A percentile compares a stretch with the other conserved stretches of the same genome.
phyloP scores from a whole-genome alignment of 2,888 invertebrate genomes.

The Aspidapion aeneum region DNA sequence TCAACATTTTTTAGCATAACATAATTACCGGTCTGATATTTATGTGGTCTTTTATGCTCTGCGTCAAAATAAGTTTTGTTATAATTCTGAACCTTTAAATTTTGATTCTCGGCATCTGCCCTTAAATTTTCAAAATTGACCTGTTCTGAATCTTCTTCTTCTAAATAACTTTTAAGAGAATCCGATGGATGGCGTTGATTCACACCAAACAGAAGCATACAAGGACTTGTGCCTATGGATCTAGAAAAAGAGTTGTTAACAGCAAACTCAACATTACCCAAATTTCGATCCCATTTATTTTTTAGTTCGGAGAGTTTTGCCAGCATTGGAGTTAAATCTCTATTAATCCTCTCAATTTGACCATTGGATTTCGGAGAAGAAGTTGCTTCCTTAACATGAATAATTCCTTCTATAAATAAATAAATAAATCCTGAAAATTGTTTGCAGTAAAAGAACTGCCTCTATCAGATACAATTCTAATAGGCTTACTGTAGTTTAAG shows the following conservation, averaged over 20 bases:
- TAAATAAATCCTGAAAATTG: conserved; percentile 8
- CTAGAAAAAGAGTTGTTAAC: conserved; percentile 15
- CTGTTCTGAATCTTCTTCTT: not conserved
- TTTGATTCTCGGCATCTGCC: conserved; percentile 6
- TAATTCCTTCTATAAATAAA: not conserved
- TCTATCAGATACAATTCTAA: conserved; percentile 9
- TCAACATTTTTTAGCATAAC: conserved; percentile 26
- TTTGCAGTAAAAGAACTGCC: conserved; percentile 7
- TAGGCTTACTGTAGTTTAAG: conserved; percentile 5
- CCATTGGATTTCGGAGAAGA: conserved; percentile 7
- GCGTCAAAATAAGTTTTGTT: conserved; percentile 15
- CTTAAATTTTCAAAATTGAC: conserved; percentile 5
- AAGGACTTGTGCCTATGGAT: conserved; percentile 7
- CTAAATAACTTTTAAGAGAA: conserved; percentile 6
- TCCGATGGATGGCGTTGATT: conserved; percentile 8
- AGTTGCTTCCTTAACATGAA: conserved; percentile 15
- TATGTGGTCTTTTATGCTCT: conserved; percentile 14
- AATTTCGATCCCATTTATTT: conserved; percentile 13
- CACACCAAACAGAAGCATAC: conserved; percentile 8
- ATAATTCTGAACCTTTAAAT: conserved; percentile 2
- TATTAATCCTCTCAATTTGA: conserved; percentile 13
- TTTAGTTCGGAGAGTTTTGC: conserved; percentile 11
- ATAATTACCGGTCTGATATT: conserved; percentile 27
- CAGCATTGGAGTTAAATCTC: conserved; percentile 16
- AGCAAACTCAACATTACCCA: conserved; percentile 14